Evolutionary conservation across 2,113 vertebrate species (phyloP).

Genomic region (Scolopax mira): DNA sequence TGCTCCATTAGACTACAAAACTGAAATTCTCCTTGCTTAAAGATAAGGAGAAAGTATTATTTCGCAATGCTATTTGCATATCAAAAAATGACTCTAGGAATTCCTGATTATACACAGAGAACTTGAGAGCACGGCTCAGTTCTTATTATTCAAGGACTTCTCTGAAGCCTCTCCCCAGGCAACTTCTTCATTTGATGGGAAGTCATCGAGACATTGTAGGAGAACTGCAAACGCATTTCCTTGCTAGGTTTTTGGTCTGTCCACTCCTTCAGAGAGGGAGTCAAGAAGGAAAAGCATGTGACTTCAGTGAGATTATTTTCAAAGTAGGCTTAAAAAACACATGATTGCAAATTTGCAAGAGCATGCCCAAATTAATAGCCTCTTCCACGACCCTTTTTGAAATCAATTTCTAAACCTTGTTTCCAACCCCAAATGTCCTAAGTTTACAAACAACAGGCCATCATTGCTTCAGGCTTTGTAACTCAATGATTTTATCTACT

Average conservation of each 20-base stretch:
- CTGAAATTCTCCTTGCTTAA: neutral
- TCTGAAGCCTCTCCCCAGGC: neutral
- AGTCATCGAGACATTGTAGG: neutral
- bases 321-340: neutral
- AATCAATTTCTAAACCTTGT: neutral
- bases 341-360: neutral
- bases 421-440: neutral
- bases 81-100: neutral
- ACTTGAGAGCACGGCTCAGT: neutral
- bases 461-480: neutral
- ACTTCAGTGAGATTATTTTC: neutral
- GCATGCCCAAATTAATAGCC: neutral
- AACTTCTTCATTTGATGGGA: constrained; percentile 28
- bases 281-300: neutral
- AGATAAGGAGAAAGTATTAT: neutral
- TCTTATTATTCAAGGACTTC: neutral
- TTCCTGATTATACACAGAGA: neutral
- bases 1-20: neutral
- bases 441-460: neutral
- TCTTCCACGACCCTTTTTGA: neutral
- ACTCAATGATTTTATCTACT: neutral
- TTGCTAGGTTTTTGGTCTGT: neutral
- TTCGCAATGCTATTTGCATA: neutral
- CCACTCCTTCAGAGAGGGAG: neutral
- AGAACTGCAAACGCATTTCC: neutral